Percentiles rank a stretch among this genome's conserved stretches.
Conservation (phyloP, 2,113 vertebrate species). For the Labeo rohita region DNA sequence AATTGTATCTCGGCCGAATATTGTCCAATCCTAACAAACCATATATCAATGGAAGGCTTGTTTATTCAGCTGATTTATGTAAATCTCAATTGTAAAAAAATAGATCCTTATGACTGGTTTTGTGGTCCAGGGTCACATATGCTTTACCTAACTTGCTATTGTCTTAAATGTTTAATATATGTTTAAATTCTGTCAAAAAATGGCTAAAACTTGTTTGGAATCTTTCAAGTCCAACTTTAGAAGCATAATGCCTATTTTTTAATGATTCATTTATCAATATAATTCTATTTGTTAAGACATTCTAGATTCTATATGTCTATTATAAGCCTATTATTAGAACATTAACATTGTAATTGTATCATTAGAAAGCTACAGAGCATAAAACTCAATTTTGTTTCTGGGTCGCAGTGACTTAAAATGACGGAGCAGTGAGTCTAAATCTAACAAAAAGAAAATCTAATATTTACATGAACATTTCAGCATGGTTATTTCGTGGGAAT, state of each 20-base stretch:
- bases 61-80: too few species aligned
- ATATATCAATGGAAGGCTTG: too few species aligned
- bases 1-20: too few species aligned
- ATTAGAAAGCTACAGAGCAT: not conserved
- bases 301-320: not conserved
- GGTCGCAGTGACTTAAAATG: not conserved
- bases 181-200: not conserved
- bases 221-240: not conserved
- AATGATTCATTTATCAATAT: not conserved
- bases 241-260: not conserved
- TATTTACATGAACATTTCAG: not conserved
- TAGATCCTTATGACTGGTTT: too few species aligned
- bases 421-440: not conserved
- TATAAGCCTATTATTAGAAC: not conserved
- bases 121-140: too few species aligned
- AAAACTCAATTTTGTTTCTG: not conserved
- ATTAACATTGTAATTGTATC: not conserved
- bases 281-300: not conserved
- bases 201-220: too few species aligned
- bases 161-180: not conserved
- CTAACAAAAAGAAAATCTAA: not conserved
- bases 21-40: too few species aligned
- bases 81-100: too few species aligned
- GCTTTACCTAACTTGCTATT: too few species aligned
- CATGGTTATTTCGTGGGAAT: not conserved